phyloP scores from a whole-genome alignment of 2,888 invertebrate species.

The Piscicola geometra region DNA sequence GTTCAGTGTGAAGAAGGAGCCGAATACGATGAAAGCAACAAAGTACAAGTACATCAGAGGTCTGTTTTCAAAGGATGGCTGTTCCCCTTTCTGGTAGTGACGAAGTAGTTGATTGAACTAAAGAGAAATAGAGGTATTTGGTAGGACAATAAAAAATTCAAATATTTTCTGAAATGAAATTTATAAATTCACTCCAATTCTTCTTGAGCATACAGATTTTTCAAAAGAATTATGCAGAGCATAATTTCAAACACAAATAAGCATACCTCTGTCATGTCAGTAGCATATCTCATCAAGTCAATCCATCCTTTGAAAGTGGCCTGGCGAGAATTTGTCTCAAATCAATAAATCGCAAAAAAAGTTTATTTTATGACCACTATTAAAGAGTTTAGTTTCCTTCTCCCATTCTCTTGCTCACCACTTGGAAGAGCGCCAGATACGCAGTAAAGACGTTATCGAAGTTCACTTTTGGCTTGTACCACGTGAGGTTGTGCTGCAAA shows the following conservation, averaged over 20 bases:
- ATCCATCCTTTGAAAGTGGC: conserved; percentile 99
- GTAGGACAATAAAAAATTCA: not conserved
- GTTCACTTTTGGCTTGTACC: conserved; percentile 95
- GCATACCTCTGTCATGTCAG: conserved; percentile 32
- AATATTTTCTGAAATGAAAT: conserved; percentile 1
- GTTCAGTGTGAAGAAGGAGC: conserved; percentile 98
- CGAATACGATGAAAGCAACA: conserved; percentile 98
- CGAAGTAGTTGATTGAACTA: not conserved
- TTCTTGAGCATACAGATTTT: too few relatives aligned
- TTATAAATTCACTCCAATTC: not conserved
- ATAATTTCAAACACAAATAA: not conserved
- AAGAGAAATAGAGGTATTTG: conserved; percentile 61
- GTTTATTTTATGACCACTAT: not conserved
- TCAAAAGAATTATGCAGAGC: not conserved
- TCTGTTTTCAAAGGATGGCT: conserved; percentile 82
- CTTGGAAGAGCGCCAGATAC: conserved; percentile 94
- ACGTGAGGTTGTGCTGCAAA: conserved; percentile 67
- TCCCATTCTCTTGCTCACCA: too few relatives aligned
- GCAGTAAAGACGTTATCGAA: conserved; percentile 97
- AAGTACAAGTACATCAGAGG: conserved; percentile 97
- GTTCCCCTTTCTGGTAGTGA: conserved; percentile 28
- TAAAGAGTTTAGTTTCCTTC: too few relatives aligned
- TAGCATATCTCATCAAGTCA: conserved; percentile 62
- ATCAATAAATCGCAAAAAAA: too few relatives aligned
- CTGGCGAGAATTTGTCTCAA: conserved; percentile 44